Evolutionary conservation across 2,797 vertebrate genomes (phyloP), one percentile per base, ranked within the genome.

Genomic region (Buceros bicornis): DNA sequence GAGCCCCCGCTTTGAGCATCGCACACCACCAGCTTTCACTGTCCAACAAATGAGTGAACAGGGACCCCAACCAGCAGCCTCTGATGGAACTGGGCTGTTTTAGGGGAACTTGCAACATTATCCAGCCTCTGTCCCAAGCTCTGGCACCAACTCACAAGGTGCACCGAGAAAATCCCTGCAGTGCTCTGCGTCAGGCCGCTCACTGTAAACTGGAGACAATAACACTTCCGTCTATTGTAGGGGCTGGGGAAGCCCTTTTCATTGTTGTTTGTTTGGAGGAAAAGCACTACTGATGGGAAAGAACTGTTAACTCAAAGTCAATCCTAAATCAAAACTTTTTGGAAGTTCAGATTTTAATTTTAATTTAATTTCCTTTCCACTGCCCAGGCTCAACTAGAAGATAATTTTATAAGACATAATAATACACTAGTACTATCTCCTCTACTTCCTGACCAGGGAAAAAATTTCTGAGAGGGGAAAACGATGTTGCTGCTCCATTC

Each of bases 401-500:
- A 33, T 31, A 26, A 12, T 16, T 76, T 84, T 50, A 31, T 24
- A 70, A 43, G 25, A 67, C 53, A n/a, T 20, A 21, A 43, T 13
- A 50, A 26, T 16, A 54, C 54, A 56, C 17, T 29, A 57, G 8
- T 28, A 26, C 42, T 65, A 11, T 47, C 26, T 82, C 31, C 87
- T 50, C 79, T 29, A 43, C 31, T 64, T 85, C 20, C n/a, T 29
- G 35, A 48, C 0, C 2, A 54, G 21, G 17, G 8, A 42, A 6
- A 60, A 89, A 48, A 0, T 1, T 48, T 58, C 67, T 6, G 6
- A 31, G 40, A 54, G 61, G 19, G 31, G 48, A 67, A 64, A 71
- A 40, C 0, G 0, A 37, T 8, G 12, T 54, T 58, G 16, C 19
- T 0, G 16, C 64, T 67, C 25, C 0, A 0, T n/a, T 62, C 45